These are phyloP conservation scores for Abramis brama DNA, from an alignment of 2,113 vertebrate species.

Conservation along the genomic window DNA sequence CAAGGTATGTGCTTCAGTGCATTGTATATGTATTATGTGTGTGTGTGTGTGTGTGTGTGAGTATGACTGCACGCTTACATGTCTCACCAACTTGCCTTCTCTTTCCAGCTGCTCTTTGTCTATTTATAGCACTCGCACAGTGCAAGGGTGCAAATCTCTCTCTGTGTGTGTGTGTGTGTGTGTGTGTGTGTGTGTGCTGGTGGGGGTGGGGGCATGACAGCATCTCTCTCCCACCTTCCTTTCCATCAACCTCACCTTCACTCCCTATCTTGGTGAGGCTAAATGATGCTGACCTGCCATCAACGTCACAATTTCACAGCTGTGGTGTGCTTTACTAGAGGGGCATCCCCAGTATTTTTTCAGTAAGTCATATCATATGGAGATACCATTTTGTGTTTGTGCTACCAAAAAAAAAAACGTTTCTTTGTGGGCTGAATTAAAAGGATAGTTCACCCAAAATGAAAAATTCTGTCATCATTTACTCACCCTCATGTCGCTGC, in stretches of 20 bases:
- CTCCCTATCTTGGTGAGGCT: conserved; percentile 68
- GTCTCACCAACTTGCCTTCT: conserved; percentile 66
- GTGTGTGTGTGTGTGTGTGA: conserved; percentile 49
- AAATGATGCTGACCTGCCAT: conserved; percentile 70
- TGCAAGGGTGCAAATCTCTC: conserved; percentile 50
- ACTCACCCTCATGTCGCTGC: not conserved
- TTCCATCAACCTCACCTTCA: conserved; percentile 73
- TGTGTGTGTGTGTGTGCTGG: conserved; percentile 35
- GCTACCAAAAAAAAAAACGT: not conserved
- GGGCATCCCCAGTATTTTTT: conserved; percentile 68
- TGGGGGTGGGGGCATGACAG: conserved; percentile 71
- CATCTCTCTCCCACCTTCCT: conserved; percentile 55
- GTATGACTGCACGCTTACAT: conserved; percentile 47
- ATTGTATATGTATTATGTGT: conserved; percentile 55
- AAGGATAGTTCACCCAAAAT: not conserved
- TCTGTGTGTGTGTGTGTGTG: not conserved
- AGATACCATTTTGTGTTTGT: conserved; percentile 31
- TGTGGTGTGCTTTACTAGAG: conserved; percentile 48
- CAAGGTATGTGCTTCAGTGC: conserved; percentile 27
- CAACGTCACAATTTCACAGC: conserved; percentile 58
- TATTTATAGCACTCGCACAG: conserved; percentile 77
- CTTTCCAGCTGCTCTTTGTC: conserved; percentile 78
- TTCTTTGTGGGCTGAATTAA: not conserved
- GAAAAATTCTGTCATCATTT: not conserved
- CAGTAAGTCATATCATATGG: conserved; percentile 32